A percentile compares a stretch with the other conserved stretches of the same genome.
Conservation (phyloP, 2,797 vertebrate genomes). For the Chaenodraco wilsoni region DNA sequence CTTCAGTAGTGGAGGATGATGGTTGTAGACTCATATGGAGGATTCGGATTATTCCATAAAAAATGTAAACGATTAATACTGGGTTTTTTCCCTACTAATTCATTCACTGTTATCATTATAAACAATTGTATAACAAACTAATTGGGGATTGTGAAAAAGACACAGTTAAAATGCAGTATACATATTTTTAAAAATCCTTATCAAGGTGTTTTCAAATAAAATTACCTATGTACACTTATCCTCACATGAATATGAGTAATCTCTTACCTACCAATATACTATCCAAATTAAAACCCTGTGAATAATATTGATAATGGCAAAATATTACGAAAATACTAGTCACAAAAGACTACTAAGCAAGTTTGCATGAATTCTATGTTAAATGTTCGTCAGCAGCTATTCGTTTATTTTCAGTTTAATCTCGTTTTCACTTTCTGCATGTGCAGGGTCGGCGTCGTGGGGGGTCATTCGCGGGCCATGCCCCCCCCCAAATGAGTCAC, state of each 20-base stretch:
- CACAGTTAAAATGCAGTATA: background rate
- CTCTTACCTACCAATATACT: background rate
- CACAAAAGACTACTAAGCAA: background rate
- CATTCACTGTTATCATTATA: background rate
- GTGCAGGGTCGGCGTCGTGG: background rate
- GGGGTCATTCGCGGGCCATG: too few species aligned
- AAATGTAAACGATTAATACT: background rate
- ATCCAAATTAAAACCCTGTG: background rate
- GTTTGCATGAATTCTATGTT: background rate
- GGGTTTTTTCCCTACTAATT: background rate
- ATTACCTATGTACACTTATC: background rate
- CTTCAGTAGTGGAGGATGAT: constrained; percentile 10
- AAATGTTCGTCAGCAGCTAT: background rate
- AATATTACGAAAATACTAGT: background rate
- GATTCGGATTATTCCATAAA: constrained; percentile 10
- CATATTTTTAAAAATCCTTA: background rate
- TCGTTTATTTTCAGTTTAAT: constrained; percentile 11
- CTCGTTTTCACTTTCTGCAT: constrained; percentile 18
- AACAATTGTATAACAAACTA: background rate
- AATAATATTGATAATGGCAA: constrained; percentile 1
- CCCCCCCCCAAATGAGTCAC: too few species aligned
- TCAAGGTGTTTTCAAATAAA: background rate
- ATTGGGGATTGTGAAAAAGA: background rate
- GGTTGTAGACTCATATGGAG: constrained; percentile 14
- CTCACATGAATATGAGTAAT: background rate